Percentiles rank a stretch among this genome's conserved stretches.
phyloP scores from a whole-genome alignment of 2,797 vertebrate genomes.

The Phataginus tetradactyla region DNA sequence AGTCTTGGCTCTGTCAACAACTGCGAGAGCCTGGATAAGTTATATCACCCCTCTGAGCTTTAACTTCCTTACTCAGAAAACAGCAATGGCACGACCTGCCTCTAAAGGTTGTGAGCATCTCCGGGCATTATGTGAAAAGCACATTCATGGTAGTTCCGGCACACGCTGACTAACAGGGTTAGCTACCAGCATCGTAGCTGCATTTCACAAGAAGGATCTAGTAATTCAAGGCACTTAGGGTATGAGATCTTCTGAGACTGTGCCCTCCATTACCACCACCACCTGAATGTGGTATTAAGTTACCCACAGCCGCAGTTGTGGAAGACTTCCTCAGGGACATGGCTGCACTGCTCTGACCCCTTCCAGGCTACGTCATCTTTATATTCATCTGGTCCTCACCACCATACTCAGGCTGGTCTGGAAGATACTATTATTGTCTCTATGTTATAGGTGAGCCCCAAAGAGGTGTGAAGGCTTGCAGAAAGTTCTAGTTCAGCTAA shows the following conservation, averaged over 20 bases:
- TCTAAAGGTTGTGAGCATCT: background rate
- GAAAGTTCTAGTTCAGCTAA: background rate
- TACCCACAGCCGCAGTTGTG: background rate
- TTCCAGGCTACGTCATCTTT: background rate
- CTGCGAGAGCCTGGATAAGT: background rate
- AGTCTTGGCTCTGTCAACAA: background rate
- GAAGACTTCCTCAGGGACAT: background rate
- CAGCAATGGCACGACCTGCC: background rate
- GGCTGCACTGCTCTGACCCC: background rate
- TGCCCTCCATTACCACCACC: fast-evolving
- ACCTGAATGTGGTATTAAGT: background rate
- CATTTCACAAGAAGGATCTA: background rate
- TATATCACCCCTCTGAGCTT: background rate
- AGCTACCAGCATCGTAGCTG: background rate
- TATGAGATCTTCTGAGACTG: background rate
- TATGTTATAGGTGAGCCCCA: background rate
- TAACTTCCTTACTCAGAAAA: background rate
- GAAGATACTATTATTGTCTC: background rate
- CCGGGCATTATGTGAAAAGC: background rate
- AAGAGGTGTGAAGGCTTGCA: background rate
- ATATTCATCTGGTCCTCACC: background rate
- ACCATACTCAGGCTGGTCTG: background rate
- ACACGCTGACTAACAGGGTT: fast-evolving
- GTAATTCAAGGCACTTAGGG: background rate
- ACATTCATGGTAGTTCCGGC: background rate